phyloP scores from a whole-genome alignment of 2,797 vertebrate genomes.

The Aselliscus stoliczkanus region DNA sequence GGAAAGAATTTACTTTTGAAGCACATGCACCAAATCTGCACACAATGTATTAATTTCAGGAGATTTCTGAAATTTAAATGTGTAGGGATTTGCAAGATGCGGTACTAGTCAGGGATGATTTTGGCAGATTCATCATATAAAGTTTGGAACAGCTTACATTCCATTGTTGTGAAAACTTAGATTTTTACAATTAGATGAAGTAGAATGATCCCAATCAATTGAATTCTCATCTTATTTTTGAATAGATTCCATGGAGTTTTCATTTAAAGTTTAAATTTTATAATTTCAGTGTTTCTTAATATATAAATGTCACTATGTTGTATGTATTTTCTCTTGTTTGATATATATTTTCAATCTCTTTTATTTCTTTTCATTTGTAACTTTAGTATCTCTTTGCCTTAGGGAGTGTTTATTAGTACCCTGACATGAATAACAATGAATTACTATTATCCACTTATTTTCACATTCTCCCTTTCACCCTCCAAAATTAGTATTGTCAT shows the following conservation, averaged over 20 bases:
- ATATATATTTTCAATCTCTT: constrained; percentile 10
- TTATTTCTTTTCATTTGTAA: neutral
- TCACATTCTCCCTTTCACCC: neutral
- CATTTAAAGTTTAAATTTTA: constrained; percentile 16
- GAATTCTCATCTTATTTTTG: neutral
- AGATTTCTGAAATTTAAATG: neutral
- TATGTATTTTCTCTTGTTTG: neutral
- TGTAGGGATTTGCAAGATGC: neutral
- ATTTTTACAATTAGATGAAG: neutral
- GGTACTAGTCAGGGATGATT: neutral
- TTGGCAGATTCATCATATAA: neutral
- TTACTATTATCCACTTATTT: neutral
- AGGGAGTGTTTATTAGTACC: neutral
- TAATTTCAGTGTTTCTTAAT: neutral
- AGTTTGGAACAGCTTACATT: neutral
- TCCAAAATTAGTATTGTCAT: neutral
- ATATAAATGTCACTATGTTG: neutral
- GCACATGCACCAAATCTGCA: neutral
- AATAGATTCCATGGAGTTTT: neutral
- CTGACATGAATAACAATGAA: neutral
- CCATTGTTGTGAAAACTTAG: neutral
- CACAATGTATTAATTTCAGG: neutral
- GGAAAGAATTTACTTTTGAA: neutral
- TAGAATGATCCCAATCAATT: neutral
- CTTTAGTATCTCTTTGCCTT: constrained; percentile 20